A percentile compares a stretch with the other conserved stretches of the same genome.
Evolutionary conservation across 35 echinoderm and acorn worm species (phyloP).

Genomic region (Anneissia japonica): DNA sequence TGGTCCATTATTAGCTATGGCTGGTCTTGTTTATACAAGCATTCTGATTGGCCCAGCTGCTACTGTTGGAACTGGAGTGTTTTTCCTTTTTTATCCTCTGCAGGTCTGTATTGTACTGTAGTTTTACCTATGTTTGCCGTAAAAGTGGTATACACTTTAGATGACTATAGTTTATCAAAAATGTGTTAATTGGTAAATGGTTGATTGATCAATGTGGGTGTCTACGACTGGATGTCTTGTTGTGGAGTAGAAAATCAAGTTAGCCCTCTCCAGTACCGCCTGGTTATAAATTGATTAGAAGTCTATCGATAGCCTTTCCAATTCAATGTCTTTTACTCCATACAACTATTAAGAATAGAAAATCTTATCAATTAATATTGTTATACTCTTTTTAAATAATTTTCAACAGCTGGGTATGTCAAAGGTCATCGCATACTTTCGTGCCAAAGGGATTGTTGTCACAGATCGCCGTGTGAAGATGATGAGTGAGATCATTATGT

Average conservation of each 20-base stretch:
- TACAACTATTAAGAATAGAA: no score
- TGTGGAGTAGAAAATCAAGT: no score
- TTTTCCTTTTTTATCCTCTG: slow-evolving; percentile 51
- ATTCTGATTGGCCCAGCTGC: slow-evolving; percentile 54
- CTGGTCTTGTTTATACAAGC: slow-evolving; percentile 26
- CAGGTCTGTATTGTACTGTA: slow-evolving; percentile 40
- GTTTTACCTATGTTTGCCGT: no score
- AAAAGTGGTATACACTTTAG: no score
- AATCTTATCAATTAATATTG: neutral
- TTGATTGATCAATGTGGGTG: no score
- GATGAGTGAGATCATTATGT: slow-evolving; percentile 64
- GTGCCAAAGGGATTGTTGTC: slow-evolving; percentile 19
- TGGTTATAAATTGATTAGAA: no score
- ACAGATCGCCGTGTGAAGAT: slow-evolving; percentile 53
- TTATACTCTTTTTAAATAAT: neutral
- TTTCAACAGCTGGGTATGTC: slow-evolving; percentile 26
- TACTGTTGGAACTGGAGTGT: slow-evolving; percentile 39
- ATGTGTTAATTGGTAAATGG: no score
- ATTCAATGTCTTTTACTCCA: no score
- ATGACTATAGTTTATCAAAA: no score
- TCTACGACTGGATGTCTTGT: no score
- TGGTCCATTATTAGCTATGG: slow-evolving; percentile 23
- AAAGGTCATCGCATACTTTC: slow-evolving; percentile 42
- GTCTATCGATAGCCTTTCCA: no score
- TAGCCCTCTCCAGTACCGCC: no score